Base-by-base conservation (phyloP, 2,113 vertebrate genomes). In the Dolichotis patagonum region DNA sequence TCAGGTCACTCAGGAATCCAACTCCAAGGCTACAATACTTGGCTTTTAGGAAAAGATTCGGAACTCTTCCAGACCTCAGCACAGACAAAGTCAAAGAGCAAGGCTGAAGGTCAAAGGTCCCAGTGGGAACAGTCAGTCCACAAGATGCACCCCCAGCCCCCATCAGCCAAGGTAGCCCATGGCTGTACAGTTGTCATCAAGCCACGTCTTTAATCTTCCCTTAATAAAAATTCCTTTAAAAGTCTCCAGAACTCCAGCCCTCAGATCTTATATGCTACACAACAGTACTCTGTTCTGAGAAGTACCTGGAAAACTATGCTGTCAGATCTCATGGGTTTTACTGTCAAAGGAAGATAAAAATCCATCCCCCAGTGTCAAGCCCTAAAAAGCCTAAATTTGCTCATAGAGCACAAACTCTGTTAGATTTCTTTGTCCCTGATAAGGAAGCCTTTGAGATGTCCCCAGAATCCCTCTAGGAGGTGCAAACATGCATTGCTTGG, bases 231-330 rank as follows among this genome's bases (percentile, higher is more conserved):
- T 35, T 54, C 19, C 22, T 52, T 77, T 17, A 24, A 43, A 54
- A 54, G 16, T 54, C 54, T 54, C 10, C 17, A 24, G 60, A 35
- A 16, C 35, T 82, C 67, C 41, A 28, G 41, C 32, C 22, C 35
- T 3, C 0, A 0, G 2, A 5, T 49, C 80, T 49, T 1, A 62
- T 19, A 5, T 41, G 41, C 32, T 69, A 26, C 54, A 73, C 1
- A 32, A 32, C 24, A 75, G 30, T n/a, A 14, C 2, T 4, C 52
- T 54, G 63, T 24, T 38, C 73, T 77, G 41, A 24, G n/a, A 82
- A 30, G 30, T 1, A 24, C 32, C 49, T 13, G 2, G 28, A 35
- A 56, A 5, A 58, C 4, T 3, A 1, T 30, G 49, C 0, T 26
- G 60, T 62, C 73, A 54, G 5, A 41, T 16, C 20, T 46, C 35